Evolutionary conservation across 2,113 vertebrate genomes (phyloP).

Genomic region (Syrrhaptes paradoxus): DNA sequence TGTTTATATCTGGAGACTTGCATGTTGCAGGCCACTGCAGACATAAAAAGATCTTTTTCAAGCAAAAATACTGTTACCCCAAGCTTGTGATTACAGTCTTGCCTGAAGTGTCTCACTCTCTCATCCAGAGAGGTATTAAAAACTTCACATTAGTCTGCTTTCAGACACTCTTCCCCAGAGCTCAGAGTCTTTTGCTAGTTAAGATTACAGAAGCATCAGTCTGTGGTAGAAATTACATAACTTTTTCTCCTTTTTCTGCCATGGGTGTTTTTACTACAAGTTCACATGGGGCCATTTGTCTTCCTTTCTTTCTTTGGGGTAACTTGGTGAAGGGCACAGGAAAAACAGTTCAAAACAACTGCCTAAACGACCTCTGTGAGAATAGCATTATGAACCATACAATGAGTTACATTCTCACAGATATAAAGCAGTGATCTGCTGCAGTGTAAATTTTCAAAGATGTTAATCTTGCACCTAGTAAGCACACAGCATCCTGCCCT

Average conservation of each 20-base stretch:
- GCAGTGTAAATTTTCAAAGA: background rate
- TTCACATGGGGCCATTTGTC: background rate
- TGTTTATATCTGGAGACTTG: background rate
- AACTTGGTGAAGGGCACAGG: background rate
- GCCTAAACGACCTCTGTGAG: background rate
- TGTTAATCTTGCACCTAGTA: background rate
- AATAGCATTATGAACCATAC: background rate
- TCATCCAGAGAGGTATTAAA: background rate
- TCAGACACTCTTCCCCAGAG: background rate
- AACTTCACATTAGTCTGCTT: background rate
- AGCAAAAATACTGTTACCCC: background rate
- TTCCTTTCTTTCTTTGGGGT: background rate
- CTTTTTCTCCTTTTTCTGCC: background rate
- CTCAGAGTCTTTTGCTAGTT: background rate
- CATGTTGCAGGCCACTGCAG: background rate
- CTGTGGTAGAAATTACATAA: background rate
- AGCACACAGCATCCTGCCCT: background rate
- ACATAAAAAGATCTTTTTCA: background rate
- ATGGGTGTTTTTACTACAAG: background rate
- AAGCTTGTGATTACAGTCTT: background rate
- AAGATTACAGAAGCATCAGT: background rate
- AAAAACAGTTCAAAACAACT: background rate
- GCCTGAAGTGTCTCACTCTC: background rate
- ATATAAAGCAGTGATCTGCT: background rate
- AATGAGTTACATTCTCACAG: background rate